Evolutionary conservation across 2,797 vertebrate genomes (phyloP), one percentile per base, ranked within the genome.

Genomic region (Acipenser oxyrinchus): DNA sequence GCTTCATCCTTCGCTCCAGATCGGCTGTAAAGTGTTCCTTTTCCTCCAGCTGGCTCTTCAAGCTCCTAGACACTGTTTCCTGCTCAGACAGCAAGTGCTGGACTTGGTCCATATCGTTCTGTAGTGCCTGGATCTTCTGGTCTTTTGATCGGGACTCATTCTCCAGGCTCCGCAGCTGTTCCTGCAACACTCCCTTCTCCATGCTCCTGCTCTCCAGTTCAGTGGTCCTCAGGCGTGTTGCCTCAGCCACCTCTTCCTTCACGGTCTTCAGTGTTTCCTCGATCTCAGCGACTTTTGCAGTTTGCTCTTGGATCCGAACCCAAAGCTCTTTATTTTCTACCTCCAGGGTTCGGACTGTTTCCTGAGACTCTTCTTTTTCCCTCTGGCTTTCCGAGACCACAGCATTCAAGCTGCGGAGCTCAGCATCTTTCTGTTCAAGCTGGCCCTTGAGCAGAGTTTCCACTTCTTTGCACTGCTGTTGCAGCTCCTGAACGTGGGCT

Each of bases 111-210:
- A 98, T 75, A 65, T 95, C 90, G 48, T 79, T 81, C 66, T 93
- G 90, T 66, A 98, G 73, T 50, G 72, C 81, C 68, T 89, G 82
- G 23, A 96, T 89, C 81, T 86, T 91, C 69, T 93, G 70, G 65
- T 96, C 94, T 67, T 95, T 97, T 51, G 84, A 84, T 67, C 79
- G 79, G 65, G 81, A 82, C 67, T 92, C 89, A 69, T 79, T 70
- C 68, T 73, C 84, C 69, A 95, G 85, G 77, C 90, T 91, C 13
- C 89, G 81, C 6, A 96, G 77, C 83, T 96, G 91, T 66, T 95
- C 92, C 70, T 84, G 84, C 52, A 95, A 79, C 70, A 92, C 83
- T 58, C 77, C 75, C 15, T 87, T 81, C 63, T 86, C 86, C 51
- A 77, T 49, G 0, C 62, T 68, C 6, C 83, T 85, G 67, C 78